phyloP scores from a whole-genome alignment of 2,113 vertebrate genomes.

The Perccottus glenii region DNA sequence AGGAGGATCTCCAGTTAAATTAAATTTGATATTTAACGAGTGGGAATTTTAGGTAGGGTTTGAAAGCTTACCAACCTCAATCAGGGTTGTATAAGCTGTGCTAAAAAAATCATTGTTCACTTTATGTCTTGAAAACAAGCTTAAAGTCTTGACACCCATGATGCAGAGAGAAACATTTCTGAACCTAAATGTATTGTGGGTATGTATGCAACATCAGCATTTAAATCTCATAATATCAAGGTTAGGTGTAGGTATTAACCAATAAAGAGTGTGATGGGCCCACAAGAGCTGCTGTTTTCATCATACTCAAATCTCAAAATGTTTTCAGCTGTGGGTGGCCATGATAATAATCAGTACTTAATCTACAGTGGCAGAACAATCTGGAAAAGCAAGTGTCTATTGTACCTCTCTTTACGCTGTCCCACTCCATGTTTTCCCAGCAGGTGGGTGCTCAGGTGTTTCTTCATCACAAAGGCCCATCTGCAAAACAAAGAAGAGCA shows the following conservation, averaged over 20 bases:
- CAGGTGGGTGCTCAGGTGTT: constrained; percentile 95
- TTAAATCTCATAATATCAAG: too few relatives aligned
- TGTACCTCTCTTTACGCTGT: constrained; percentile 96
- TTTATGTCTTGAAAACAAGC: constrained; percentile 18
- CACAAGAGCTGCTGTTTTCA: too few relatives aligned
- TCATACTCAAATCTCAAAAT: too few relatives aligned
- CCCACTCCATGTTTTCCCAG: constrained; percentile 96
- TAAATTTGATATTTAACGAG: constrained; percentile 61
- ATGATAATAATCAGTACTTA: too few relatives aligned
- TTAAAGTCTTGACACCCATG: constrained; percentile 9
- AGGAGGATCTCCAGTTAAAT: constrained; percentile 56
- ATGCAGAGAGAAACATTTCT: not conserved
- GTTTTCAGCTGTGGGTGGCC: too few relatives aligned
- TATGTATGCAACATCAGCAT: too few relatives aligned
- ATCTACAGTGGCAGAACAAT: too few relatives aligned
- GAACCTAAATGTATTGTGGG: not conserved
- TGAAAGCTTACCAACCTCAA: constrained; percentile 47
- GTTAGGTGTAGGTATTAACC: too few relatives aligned
- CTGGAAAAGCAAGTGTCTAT: not conserved
- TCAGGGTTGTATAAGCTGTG: constrained; percentile 3
- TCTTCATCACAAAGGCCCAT: constrained; percentile 99
- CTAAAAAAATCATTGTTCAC: constrained; percentile 6
- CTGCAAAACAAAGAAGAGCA: constrained; percentile 76
- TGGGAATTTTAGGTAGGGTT: constrained; percentile 37
- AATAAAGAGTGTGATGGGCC: too few relatives aligned